Conservation (phyloP, 2,113 vertebrate species). For the Onychostruthus taczanowskii region DNA sequence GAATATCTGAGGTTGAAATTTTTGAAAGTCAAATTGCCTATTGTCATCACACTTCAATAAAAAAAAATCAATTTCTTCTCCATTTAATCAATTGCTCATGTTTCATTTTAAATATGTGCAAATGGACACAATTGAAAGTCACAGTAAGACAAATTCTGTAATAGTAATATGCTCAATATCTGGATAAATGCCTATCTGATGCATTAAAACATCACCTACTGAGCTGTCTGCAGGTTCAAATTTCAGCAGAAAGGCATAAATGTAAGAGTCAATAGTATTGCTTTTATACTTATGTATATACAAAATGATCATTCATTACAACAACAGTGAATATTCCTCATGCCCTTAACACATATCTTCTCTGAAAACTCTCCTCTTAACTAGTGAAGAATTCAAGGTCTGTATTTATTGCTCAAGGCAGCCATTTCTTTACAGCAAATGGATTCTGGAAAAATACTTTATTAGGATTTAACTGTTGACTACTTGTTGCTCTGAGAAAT, state of each 20-base stretch:
- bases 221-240: not conserved
- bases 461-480: conserved; percentile 6
- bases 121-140: not conserved
- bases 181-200: not conserved
- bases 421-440: conserved; percentile 29
- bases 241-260: not conserved
- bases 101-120: not conserved
- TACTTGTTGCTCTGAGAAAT: conserved; percentile 3
- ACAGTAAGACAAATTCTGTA: not conserved
- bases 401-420: not conserved
- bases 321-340: not conserved
- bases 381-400: not conserved
- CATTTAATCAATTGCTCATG: not conserved
- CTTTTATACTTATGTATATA: not conserved
- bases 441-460: conserved; percentile 28
- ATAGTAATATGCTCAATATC: not conserved
- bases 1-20: not conserved
- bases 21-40: not conserved
- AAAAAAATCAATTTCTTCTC: not conserved
- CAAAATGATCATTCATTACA: not conserved
- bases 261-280: not conserved
- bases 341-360: not conserved
- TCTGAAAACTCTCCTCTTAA: not conserved
- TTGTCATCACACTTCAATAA: not conserved
- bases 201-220: not conserved